Evolutionary conservation across 2,888 invertebrate genomes (phyloP), one percentile per base, ranked within the genome.

Genomic region (Thecophora atra): DNA sequence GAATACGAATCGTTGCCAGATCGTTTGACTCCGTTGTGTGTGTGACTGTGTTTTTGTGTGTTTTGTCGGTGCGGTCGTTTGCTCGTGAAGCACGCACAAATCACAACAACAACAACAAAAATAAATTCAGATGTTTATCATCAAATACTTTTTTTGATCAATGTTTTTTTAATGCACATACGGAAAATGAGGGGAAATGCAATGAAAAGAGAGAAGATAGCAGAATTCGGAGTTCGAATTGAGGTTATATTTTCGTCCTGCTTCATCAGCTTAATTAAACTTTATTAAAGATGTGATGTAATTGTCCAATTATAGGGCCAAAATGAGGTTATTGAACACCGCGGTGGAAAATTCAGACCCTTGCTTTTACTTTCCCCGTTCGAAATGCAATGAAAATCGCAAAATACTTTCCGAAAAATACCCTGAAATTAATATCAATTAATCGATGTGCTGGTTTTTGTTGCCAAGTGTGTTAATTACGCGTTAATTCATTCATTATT

Each of bases 351-450:
- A n/a, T n/a, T n/a, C 47, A 0, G 17, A n/a, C 47, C 47, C 47
- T n/a, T 17, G 47, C 26, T 28, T 19, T n/a, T 28, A 2, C 8
- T 3, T 28, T 17, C 60, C 13, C 60, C 17, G 28, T 28, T 28
- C 60, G n/a, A 5, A 60, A 42, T 2, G n/a, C 30, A 7, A 30
- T 37, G 37, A 28, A 19, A 26, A 44, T n/a, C 13, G 15, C 19
- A 24, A 68, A 68, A 68, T 68, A 56, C 8, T 56, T 26, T 56
- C 44, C 24, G n/a, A 44, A 44, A 56, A 68, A 42, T 17, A 58
- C 42, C 42, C 37, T n/a, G n/a, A n/a, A n/a, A 68, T 68, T 37
- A 56, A 68, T 58, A 44, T 56, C 13, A 68, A 68, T 68, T 68
- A 67, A 24, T 42, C 26, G 26, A n/a, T n/a, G n/a, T n/a, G n/a